Evolutionary conservation across 2,888 invertebrate genomes (phyloP), one percentile per base, ranked within the genome.

Genomic region (Polylopha cassiicola): DNA sequence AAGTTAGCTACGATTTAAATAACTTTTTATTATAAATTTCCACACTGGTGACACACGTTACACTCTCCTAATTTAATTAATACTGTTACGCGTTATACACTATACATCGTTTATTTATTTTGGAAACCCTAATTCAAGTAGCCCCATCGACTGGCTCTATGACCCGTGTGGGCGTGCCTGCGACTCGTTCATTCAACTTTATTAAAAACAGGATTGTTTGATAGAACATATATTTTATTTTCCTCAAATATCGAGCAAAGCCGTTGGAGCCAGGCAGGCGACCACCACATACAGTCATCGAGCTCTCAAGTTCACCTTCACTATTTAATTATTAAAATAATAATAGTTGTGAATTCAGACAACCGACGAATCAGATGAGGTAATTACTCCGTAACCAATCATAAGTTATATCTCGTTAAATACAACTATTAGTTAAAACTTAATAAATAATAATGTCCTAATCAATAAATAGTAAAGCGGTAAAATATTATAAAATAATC

Each of bases 371-470:
- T 59, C 44, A 60, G 55, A 51, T 63, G 70, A 69, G 73, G 73
- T 73, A 73, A 59, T 65, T 54, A 47, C 59, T 63, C 55, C 62
- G 64, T 60, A 65, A 65, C 62, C 62, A 47, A 50, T 32, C 34
- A 38, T 45, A 41, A 46, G 37, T 49, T 50, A 60, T 58, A 61
- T 48, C 48, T 49, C 48, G 52, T 48, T 51, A 53, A 47, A 51
- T 52, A 51, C 51, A 43, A 51, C 61, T 66, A 64, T 55, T 54
- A 60, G 56, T 65, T 63, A 65, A 67, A 70, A 74, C 71, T 70
- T 69, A 72, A 73, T 78, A 70, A 76, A 77, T 73, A 76, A 75
- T 78, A 76, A 62, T 54, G n/a, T 61, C 58, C 76, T 79, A 75
- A 62, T 71, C 63, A 77, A 78, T 78, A 79, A 82, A 78, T 76